Evolutionary conservation across 2,888 invertebrate species (phyloP).

Genomic region (Gasteruption jaculator): DNA sequence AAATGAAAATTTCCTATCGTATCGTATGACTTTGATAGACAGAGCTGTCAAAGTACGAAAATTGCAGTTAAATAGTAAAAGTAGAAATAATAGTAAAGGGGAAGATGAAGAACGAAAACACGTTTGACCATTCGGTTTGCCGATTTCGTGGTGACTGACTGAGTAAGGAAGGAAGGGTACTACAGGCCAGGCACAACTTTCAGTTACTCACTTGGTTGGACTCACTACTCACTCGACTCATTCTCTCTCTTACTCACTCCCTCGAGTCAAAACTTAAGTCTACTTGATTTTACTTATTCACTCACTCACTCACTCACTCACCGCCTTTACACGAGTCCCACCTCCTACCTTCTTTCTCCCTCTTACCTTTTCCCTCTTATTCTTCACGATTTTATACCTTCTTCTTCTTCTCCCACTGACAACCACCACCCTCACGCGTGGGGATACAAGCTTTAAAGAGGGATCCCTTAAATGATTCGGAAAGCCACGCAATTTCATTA

Average conservation of each 20-base stretch:
- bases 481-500: slow-evolving; percentile 42
- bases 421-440: slow-evolving; percentile 32
- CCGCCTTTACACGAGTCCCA: slow-evolving; percentile 30
- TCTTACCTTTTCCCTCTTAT: slow-evolving; percentile 23
- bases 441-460: slow-evolving; percentile 26
- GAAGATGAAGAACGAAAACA: slow-evolving; percentile 31
- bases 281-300: slow-evolving; percentile 26
- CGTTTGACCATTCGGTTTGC: slow-evolving; percentile 50
- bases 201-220: slow-evolving; percentile 44
- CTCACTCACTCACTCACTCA: slow-evolving; percentile 32
- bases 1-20: too few relatives aligned
- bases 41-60: too few relatives aligned
- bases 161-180: too few relatives aligned
- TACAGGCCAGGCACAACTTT: slow-evolving; percentile 41
- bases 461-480: too few relatives aligned
- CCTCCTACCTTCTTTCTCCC: slow-evolving; percentile 22
- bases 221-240: slow-evolving; percentile 33
- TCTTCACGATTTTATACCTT: slow-evolving; percentile 21
- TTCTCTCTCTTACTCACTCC: slow-evolving; percentile 41
- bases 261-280: too few relatives aligned
- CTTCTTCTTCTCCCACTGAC: slow-evolving; percentile 23
- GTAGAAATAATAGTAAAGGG: too few relatives aligned
- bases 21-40: too few relatives aligned
- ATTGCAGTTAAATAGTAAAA: too few relatives aligned
- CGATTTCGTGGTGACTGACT: slow-evolving; percentile 52